A percentile compares a stretch with the other conserved stretches of the same genome.
Conservation (phyloP, 2,797 vertebrate genomes). For the Mycteria americana region DNA sequence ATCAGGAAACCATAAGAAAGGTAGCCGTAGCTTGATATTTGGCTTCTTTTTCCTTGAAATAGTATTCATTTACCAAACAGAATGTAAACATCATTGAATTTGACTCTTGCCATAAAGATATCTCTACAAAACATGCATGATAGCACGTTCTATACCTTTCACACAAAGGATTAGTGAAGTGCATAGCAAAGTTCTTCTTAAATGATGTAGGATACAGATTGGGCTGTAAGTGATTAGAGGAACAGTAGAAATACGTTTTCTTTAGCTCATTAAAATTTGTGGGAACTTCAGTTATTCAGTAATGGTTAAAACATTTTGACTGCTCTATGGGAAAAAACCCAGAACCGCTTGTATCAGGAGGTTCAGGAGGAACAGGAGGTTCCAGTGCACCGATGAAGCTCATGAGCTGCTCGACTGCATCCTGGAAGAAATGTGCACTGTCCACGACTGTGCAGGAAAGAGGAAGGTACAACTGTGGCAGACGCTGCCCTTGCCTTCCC, state of each 20-base stretch:
- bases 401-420: background rate
- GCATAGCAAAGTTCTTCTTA: background rate
- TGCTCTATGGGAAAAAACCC: background rate
- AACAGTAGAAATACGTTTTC: background rate
- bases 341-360: background rate
- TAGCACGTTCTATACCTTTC: background rate
- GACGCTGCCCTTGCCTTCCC: background rate
- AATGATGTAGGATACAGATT: background rate
- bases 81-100: background rate
- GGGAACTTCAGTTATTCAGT: background rate
- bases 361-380: background rate
- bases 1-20: conserved; percentile 29
- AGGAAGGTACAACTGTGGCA: background rate
- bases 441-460: background rate
- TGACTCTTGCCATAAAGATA: background rate
- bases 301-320: background rate
- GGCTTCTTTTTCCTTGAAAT: background rate
- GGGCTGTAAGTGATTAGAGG: background rate
- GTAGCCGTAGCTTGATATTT: background rate
- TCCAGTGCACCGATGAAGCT: background rate
- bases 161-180: background rate
- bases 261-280: conserved; percentile 5
- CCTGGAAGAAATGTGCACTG: background rate
- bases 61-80: background rate
- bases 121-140: background rate